Evolutionary conservation across 2,797 vertebrate species (phyloP).

Genomic region (Rhinatrema bivittatum): DNA sequence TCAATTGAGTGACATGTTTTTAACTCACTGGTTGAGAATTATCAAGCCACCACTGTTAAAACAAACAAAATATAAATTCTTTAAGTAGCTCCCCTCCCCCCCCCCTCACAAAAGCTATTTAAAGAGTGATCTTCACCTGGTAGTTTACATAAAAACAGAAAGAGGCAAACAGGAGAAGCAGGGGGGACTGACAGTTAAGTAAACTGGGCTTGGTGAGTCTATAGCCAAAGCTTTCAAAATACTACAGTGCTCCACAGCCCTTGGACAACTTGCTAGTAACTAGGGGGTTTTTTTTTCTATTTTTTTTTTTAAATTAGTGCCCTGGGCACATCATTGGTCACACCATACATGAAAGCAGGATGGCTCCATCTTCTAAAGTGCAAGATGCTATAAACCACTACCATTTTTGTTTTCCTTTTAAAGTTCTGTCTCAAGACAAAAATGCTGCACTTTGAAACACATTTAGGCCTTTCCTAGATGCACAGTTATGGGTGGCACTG

Average conservation of each 20-base stretch:
- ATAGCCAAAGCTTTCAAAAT: slow-evolving; percentile 41
- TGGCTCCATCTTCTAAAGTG: slow-evolving; percentile 58
- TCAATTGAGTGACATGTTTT: slow-evolving; percentile 19
- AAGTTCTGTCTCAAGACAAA: slow-evolving; percentile 2
- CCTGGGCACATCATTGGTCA: slow-evolving; percentile 66
- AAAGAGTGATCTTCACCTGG: slow-evolving; percentile 37
- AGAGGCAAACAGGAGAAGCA: slow-evolving; percentile 46
- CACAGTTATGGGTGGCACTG: slow-evolving; percentile 33
- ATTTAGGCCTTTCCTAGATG: too few relatives aligned
- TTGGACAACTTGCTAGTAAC: slow-evolving; percentile 44
- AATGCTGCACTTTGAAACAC: slow-evolving; percentile 27
- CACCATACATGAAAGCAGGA: slow-evolving; percentile 63
- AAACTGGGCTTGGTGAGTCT: slow-evolving; percentile 34
- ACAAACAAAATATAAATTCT: slow-evolving; percentile 34
- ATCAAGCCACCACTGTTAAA: slow-evolving; percentile 58
- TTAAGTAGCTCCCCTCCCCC: slow-evolving; percentile 54
- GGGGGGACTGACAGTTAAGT: slow-evolving; percentile 30
- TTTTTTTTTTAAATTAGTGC: slow-evolving; percentile 42
- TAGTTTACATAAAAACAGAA: slow-evolving; percentile 52
- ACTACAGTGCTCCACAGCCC: slow-evolving; percentile 47
- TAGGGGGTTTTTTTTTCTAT: slow-evolving; percentile 21
- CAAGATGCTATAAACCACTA: slow-evolving; percentile 49
- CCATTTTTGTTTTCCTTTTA: slow-evolving; percentile 6
- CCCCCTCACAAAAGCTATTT: slow-evolving; percentile 37
- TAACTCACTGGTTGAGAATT: slow-evolving; percentile 46